Evolutionary conservation across 64 coral and sea anemone species (phyloP).

Genomic region (Platygyra sinensis): DNA sequence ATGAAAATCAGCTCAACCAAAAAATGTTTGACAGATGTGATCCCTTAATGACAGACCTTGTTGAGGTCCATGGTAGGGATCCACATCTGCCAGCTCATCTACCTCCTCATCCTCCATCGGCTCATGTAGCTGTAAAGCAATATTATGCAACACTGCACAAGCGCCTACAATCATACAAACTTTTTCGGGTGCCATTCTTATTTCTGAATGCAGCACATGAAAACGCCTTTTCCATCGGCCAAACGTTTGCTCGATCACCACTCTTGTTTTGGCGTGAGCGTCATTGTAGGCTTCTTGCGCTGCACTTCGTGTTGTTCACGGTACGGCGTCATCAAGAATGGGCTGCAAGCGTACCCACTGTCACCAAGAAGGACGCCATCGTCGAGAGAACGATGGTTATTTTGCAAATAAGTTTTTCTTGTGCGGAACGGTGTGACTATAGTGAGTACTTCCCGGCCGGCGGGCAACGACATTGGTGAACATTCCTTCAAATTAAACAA

Average conservation of each 20-base stretch:
- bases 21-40: slow-evolving; percentile 46
- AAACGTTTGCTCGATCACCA: slow-evolving; percentile 45
- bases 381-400: too few species aligned
- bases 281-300: background rate
- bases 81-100: slow-evolving; percentile 44
- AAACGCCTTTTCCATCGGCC: background rate
- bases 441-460: slow-evolving; percentile 41
- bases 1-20: background rate
- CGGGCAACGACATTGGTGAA: slow-evolving; percentile 42
- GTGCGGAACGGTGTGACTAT: slow-evolving; percentile 33
- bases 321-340: too few species aligned
- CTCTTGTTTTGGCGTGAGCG: slow-evolving; percentile 25
- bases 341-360: too few species aligned
- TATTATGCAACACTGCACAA: background rate
- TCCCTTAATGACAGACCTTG: slow-evolving; percentile 28
- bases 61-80: slow-evolving; percentile 24
- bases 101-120: slow-evolving; percentile 15
- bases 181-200: slow-evolving; percentile 27
- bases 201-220: slow-evolving; percentile 43
- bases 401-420: slow-evolving; percentile 17
- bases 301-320: background rate
- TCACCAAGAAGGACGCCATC: too few species aligned
- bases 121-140: slow-evolving; percentile 12
- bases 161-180: slow-evolving; percentile 26
- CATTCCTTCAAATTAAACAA: background rate